Evolutionary conservation across 2,113 vertebrate species (phyloP).

Genomic region (Felis chaus): DNA sequence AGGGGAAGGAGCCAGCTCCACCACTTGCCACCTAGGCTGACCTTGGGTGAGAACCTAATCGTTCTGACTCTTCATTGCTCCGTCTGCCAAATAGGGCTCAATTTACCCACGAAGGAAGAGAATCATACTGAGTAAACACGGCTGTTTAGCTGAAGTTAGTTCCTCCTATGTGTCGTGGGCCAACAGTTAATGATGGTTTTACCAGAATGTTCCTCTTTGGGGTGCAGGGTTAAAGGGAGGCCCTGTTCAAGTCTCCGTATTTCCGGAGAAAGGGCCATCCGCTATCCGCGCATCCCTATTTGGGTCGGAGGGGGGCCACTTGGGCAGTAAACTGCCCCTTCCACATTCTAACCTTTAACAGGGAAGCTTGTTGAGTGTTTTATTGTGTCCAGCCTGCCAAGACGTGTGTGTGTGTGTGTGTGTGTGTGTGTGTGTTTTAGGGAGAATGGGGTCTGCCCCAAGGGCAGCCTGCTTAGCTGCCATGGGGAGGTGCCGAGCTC

Average conservation of each 20-base stretch:
- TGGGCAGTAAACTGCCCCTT: neutral
- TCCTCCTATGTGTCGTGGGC: neutral
- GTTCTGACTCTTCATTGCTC: neutral
- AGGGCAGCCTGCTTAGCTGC: neutral
- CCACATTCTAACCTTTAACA: neutral
- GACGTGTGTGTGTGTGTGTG: neutral
- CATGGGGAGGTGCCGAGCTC: neutral
- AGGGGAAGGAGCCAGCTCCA: neutral
- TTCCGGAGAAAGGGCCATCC: neutral
- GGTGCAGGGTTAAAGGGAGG: neutral
- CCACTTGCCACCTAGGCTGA: neutral
- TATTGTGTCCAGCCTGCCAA: neutral
- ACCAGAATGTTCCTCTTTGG: neutral
- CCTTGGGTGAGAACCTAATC: neutral
- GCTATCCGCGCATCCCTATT: neutral
- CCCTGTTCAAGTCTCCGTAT: neutral
- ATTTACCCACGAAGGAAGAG: neutral
- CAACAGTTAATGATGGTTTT: neutral
- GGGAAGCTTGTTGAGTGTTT: neutral
- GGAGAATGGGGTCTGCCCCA: neutral
- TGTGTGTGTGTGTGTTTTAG: neutral
- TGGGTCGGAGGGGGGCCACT: neutral
- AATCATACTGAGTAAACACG: neutral
- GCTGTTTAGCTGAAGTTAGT: neutral
- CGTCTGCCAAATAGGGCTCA: neutral